Evolutionary conservation across 2,888 invertebrate species (phyloP).

Genomic region (Plebejus anna): DNA sequence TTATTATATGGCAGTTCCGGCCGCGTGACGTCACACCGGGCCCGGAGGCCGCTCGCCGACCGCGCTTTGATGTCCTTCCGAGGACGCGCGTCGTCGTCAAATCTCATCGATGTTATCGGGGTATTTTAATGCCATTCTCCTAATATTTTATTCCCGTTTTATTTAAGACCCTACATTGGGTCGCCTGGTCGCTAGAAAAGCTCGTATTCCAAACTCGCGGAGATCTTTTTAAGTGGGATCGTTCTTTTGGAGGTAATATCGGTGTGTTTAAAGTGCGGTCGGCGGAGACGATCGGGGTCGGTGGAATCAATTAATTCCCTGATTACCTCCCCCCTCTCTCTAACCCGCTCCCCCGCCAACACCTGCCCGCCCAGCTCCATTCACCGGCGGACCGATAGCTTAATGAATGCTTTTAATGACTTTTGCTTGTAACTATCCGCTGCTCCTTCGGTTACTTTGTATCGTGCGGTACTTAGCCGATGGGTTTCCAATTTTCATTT

Average conservation of each 20-base stretch:
- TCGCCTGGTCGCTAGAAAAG: not conserved
- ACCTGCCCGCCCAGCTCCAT: constrained; percentile 26
- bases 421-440: constrained; percentile 23
- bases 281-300: constrained; percentile 11
- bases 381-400: constrained; percentile 27
- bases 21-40: not conserved
- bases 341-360: not conserved
- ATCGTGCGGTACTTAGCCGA: not conserved
- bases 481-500: constrained; percentile 1
- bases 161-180: not conserved
- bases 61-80: not conserved
- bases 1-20: not conserved
- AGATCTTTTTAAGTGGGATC: not conserved
- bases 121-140: not conserved
- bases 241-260: constrained; percentile 20
- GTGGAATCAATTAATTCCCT: constrained; percentile 37
- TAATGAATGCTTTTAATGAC: constrained; percentile 29
- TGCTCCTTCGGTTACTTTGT: constrained; percentile 14
- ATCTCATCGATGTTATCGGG: not conserved
- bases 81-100: not conserved
- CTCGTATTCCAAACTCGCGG: not conserved
- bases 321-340: constrained; percentile 32
- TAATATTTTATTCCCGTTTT: not conserved
- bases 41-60: not conserved
- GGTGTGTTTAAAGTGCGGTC: constrained; percentile 16